Conservation (phyloP, 1,140 invertebrate species). For the Tetragnatha versicolor region DNA sequence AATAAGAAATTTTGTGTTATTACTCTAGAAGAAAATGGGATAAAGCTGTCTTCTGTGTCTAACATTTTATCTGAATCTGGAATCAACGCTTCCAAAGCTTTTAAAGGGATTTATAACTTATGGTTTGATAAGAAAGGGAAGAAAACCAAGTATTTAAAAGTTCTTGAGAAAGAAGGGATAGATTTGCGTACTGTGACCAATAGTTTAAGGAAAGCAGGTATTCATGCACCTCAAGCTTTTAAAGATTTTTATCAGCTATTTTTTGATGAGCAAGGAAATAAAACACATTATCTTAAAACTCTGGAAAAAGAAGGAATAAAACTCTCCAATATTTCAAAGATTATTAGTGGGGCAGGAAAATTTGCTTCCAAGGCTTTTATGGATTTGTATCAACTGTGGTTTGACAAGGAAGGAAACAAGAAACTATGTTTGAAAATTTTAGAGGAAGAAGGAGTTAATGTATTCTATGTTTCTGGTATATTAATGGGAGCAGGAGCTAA, state of each 20-base stretch:
- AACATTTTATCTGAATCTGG: slow-evolving; percentile 15
- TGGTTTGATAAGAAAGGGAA: slow-evolving; percentile 10
- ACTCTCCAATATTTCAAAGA: slow-evolving; percentile 9
- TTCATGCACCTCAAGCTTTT: slow-evolving; percentile 9
- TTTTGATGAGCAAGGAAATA: slow-evolving; percentile 28
- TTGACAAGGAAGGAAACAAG: slow-evolving; percentile 8
- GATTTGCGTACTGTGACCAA: neutral
- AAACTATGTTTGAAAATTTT: slow-evolving; percentile 2
- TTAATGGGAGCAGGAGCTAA: slow-evolving; percentile 8
- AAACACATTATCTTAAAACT: slow-evolving; percentile 13
- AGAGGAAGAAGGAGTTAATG: neutral
- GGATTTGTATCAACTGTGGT: slow-evolving; percentile 18
- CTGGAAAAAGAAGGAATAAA: slow-evolving; percentile 14
- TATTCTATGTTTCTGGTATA: neutral
- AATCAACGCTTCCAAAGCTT: slow-evolving; percentile 1
- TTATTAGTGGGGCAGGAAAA: slow-evolving; percentile 19
- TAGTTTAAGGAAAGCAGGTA: neutral
- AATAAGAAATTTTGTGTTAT: slow-evolving; percentile 15
- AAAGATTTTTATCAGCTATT: slow-evolving; percentile 15
- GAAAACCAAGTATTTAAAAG: slow-evolving; percentile 7
- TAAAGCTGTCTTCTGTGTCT: neutral
- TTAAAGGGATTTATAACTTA: slow-evolving; percentile 5
- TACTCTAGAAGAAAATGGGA: slow-evolving; percentile 6
- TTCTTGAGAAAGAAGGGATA: neutral
- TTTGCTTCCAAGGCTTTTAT: slow-evolving; percentile 29